A percentile compares a stretch with the other conserved stretches of the same genome.
Evolutionary conservation across 2,113 vertebrate species (phyloP).

Genomic region (Onychostoma macrolepis): DNA sequence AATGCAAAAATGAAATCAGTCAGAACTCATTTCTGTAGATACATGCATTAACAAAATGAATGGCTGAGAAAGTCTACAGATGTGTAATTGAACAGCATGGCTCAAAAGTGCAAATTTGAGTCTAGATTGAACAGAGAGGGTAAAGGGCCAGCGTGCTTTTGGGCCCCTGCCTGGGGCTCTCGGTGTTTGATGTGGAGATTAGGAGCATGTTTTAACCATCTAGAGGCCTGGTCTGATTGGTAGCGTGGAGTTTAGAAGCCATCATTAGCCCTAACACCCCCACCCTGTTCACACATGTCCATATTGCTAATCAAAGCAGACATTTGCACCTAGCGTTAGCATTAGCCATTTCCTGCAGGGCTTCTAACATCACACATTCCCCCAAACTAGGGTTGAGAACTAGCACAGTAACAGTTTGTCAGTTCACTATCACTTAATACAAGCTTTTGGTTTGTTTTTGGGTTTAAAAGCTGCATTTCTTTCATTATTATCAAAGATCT

Average conservation of each 20-base stretch:
- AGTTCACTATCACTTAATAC: background rate
- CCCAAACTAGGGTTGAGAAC: slow-evolving; percentile 47
- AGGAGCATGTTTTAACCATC: slow-evolving; percentile 64
- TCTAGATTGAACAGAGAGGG: slow-evolving; percentile 30
- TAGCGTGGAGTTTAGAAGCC: slow-evolving; percentile 54
- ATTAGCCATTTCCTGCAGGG: slow-evolving; percentile 55
- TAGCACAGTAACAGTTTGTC: slow-evolving; percentile 39
- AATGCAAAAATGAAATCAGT: slow-evolving; percentile 2
- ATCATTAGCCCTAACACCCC: slow-evolving; percentile 49
- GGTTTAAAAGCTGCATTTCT: background rate
- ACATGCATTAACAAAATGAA: background rate
- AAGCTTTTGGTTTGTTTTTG: background rate
- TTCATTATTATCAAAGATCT: background rate
- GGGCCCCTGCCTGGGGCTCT: slow-evolving; percentile 53
- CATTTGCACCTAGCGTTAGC: slow-evolving; percentile 54
- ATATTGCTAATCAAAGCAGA: slow-evolving; percentile 60
- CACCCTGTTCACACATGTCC: slow-evolving; percentile 45
- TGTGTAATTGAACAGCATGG: slow-evolving; percentile 7
- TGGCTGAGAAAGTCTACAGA: slow-evolving; percentile 7
- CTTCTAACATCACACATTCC: background rate
- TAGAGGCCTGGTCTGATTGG: slow-evolving; percentile 58
- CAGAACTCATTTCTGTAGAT: background rate
- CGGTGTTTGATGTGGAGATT: slow-evolving; percentile 69
- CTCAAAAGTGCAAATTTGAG: slow-evolving; percentile 16
- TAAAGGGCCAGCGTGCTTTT: slow-evolving; percentile 36